Conservation (phyloP, 1,140 invertebrate species). For the Cydia fagiglandana region DNA sequence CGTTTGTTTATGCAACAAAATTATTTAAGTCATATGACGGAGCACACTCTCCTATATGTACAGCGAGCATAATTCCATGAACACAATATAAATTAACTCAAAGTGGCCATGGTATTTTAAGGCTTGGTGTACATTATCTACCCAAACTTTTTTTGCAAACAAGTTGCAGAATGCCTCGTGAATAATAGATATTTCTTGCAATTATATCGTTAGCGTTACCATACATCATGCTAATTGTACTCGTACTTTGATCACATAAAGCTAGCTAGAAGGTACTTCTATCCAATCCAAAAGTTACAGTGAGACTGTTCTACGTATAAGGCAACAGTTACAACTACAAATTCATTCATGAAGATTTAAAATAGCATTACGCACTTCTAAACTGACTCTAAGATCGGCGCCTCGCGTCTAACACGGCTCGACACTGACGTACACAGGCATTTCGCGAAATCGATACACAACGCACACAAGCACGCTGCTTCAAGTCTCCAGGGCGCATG, state of each 20-base stretch:
- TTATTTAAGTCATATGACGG: too few species aligned
- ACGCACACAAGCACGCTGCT: conserved; percentile 60
- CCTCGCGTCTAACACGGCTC: conserved; percentile 50
- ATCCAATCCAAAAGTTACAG: neutral
- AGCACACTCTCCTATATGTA: too few species aligned
- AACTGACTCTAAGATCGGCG: conserved; percentile 37
- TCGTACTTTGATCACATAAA: neutral
- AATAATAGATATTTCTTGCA: conserved; percentile 3
- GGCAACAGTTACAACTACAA: conserved; percentile 7
- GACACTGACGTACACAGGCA: conserved; percentile 68
- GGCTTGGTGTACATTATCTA: neutral
- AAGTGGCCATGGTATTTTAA: too few species aligned
- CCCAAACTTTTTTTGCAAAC: neutral
- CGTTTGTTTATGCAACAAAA: too few species aligned
- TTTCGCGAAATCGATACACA: conserved; percentile 67
- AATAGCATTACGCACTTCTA: conserved; percentile 58
- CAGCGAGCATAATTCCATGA: too few species aligned
- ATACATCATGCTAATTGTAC: neutral
- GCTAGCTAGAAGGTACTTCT: neutral
- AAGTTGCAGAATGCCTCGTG: neutral
- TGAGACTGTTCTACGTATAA: neutral
- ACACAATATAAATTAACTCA: too few species aligned
- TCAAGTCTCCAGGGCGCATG: conserved; percentile 58
- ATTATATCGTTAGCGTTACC: conserved; percentile 2
- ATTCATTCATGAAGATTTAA: conserved; percentile 59